Percentiles rank a stretch among this genome's conserved stretches.
Conservation (phyloP, 1,140 invertebrate genomes). For the Bombus confusus region DNA sequence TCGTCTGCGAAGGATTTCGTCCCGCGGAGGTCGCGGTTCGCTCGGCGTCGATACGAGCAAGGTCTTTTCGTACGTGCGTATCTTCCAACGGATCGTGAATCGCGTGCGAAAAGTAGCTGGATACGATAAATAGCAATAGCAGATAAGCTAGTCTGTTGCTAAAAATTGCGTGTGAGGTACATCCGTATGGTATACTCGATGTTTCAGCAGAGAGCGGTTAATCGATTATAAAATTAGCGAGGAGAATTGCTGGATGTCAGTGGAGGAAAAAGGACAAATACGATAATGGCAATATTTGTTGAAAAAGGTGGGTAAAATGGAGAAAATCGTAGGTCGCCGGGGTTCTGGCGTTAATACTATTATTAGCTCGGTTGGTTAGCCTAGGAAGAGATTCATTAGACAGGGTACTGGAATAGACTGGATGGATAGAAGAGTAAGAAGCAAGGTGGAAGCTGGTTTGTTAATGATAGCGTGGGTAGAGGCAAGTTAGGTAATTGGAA, state of each 20-base stretch:
- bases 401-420: background rate
- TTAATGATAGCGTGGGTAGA: constrained; percentile 6
- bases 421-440: background rate
- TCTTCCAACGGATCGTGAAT: no score
- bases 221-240: background rate
- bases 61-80: no score
- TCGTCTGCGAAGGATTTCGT: no score
- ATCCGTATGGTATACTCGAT: background rate
- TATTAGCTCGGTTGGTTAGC: background rate
- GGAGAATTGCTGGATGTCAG: background rate
- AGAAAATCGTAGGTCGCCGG: background rate
- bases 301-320: background rate
- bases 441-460: background rate
- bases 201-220: background rate
- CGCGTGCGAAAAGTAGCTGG: no score
- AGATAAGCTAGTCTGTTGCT: no score
- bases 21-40: no score
- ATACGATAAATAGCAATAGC: no score
- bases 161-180: background rate
- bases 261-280: background rate
- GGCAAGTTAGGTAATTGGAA: background rate
- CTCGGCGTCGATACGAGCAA: no score
- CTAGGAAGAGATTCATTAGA: background rate
- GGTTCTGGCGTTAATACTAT: background rate
- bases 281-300: no score